Evolutionary conservation across 2,113 vertebrate species (phyloP).

Genomic region (Myrmecobius fasciatus): DNA sequence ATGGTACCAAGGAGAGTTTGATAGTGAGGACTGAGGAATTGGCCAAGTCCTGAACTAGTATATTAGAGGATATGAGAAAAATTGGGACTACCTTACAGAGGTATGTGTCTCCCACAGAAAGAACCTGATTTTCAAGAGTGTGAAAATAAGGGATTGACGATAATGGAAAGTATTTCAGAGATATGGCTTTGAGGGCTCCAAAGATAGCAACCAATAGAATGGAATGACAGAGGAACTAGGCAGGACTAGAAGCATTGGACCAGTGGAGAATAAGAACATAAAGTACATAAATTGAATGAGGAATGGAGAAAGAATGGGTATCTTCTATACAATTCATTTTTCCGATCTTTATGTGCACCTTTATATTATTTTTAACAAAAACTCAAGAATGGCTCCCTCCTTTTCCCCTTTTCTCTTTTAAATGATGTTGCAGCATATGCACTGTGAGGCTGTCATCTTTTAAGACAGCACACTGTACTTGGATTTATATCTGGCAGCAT

Average conservation of each 20-base stretch:
- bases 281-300: not conserved
- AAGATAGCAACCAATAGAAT: not conserved
- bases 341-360: not conserved
- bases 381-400: slow-evolving; percentile 54
- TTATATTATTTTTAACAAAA: slow-evolving; percentile 55
- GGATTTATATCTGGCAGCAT: slow-evolving; percentile 54
- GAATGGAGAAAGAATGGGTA: not conserved
- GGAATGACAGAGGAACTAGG: not conserved
- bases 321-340: slow-evolving; percentile 27
- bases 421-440: slow-evolving; percentile 21
- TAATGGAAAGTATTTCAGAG: not conserved
- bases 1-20: not conserved
- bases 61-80: not conserved
- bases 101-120: not conserved
- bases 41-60: not conserved
- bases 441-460: slow-evolving; percentile 18
- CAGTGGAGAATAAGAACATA: not conserved
- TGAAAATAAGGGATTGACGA: not conserved
- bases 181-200: not conserved
- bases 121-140: not conserved
- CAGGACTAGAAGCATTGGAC: not conserved
- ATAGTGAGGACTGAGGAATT: not conserved
- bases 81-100: not conserved
- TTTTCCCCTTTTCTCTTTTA: slow-evolving; percentile 39
- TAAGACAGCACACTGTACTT: slow-evolving; percentile 18